These are phyloP conservation scores for Dryobotodes eremita DNA, from an alignment of 2,888 invertebrate species.

Conservation along the genomic window DNA sequence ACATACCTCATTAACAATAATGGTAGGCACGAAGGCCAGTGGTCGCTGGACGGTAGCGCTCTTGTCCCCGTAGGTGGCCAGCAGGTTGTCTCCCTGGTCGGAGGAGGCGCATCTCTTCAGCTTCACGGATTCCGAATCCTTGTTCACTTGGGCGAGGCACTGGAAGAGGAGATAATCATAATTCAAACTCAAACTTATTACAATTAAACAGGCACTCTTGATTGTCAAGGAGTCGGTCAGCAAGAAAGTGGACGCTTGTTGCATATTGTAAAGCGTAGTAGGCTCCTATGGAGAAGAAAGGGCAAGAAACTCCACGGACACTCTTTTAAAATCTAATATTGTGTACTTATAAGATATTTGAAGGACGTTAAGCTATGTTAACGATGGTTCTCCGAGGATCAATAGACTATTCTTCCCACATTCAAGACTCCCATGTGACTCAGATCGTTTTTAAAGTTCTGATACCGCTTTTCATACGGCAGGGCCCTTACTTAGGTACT, in stretches of 20 bases:
- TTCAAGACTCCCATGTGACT: neutral
- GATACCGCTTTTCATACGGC: neutral
- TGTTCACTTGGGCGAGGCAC: conserved; percentile 82
- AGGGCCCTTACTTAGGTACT: neutral
- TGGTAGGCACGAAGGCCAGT: conserved; percentile 92
- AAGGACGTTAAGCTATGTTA: too few species aligned
- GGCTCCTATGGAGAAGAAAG: neutral
- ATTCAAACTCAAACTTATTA: neutral
- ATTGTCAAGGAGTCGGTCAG: neutral
- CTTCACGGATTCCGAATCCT: conserved; percentile 71
- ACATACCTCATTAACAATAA: conserved; percentile 92
- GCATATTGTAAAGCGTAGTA: neutral
- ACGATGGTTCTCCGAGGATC: neutral
- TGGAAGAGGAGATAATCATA: conserved; percentile 63
- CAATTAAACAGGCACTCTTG: neutral
- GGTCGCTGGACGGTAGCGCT: conserved; percentile 90
- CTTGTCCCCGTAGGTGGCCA: conserved; percentile 90
- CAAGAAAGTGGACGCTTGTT: neutral
- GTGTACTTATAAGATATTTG: too few species aligned
- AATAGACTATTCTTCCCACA: neutral
- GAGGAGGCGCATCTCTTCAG: conserved; percentile 81
- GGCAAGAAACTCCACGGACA: neutral
- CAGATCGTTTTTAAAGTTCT: neutral
- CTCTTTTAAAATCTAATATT: neutral
- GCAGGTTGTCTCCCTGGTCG: conserved; percentile 80